Evolutionary conservation across 2,888 invertebrate species (phyloP).

Genomic region (Amblyteles armatorius): DNA sequence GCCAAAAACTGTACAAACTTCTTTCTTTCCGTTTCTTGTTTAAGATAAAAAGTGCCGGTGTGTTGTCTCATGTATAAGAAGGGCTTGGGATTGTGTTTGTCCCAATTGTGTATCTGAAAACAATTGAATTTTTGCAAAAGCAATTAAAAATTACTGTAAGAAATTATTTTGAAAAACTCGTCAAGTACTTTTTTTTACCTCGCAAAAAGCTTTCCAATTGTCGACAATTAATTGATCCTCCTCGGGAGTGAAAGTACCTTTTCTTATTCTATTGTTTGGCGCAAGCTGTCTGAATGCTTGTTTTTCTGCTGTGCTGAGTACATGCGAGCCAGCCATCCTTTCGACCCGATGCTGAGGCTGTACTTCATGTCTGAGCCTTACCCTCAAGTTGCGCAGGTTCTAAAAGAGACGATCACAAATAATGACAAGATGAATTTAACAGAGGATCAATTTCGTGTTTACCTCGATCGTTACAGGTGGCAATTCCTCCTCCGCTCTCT

Average conservation of each 20-base stretch:
- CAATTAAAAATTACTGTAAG: background rate
- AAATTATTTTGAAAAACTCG: slow-evolving; percentile 3
- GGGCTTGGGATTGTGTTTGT: slow-evolving; percentile 68
- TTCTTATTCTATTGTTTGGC: slow-evolving; percentile 61
- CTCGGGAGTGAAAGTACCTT: slow-evolving; percentile 67
- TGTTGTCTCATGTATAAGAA: slow-evolving; percentile 74
- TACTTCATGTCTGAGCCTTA: slow-evolving; percentile 70
- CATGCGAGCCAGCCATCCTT: slow-evolving; percentile 71
- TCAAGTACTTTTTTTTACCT: slow-evolving; percentile 65
- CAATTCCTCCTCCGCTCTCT: slow-evolving; percentile 20
- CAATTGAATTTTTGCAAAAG: background rate
- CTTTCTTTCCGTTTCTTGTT: slow-evolving; percentile 71
- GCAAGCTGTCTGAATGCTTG: slow-evolving; percentile 64
- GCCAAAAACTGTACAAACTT: slow-evolving; percentile 81
- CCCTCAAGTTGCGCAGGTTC: slow-evolving; percentile 63
- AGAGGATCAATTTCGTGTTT: background rate
- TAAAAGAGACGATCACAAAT: slow-evolving; percentile 44
- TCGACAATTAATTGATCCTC: slow-evolving; percentile 73
- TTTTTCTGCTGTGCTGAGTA: slow-evolving; percentile 65
- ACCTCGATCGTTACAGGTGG: background rate
- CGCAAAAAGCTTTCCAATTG: slow-evolving; percentile 77
- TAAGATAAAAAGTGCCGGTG: slow-evolving; percentile 66
- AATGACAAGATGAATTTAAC: background rate
- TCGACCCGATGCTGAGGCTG: slow-evolving; percentile 76
- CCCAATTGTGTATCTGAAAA: slow-evolving; percentile 78